phyloP scores from a whole-genome alignment of 2,113 vertebrate species.

The Apteryx mantelli region DNA sequence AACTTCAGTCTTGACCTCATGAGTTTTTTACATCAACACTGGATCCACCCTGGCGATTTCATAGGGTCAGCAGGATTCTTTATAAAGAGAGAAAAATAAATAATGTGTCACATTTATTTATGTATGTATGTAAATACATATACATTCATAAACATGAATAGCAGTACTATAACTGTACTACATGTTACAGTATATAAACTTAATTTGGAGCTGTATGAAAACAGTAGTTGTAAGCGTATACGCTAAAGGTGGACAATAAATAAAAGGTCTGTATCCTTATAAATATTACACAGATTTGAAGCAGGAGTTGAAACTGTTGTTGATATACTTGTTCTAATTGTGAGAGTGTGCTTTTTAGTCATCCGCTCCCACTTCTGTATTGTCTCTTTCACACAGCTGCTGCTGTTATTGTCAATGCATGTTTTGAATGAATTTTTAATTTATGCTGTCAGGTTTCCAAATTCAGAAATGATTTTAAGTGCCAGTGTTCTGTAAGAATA shows the following conservation, averaged over 20 bases:
- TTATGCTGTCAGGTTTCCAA: background rate
- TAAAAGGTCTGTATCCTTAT: background rate
- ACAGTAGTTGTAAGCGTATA: background rate
- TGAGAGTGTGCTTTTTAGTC: background rate
- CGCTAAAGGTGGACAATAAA: slow-evolving; percentile 10
- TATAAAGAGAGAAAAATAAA: background rate
- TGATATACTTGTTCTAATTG: background rate
- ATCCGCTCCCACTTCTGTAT: background rate
- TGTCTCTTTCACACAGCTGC: background rate
- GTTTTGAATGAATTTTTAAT: background rate
- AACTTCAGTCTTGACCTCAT: background rate
- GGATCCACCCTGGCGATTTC: background rate
- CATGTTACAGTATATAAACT: background rate
- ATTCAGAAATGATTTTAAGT: background rate
- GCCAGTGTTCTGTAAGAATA: background rate
- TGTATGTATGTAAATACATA: background rate
- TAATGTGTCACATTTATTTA: background rate
- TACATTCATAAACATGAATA: background rate
- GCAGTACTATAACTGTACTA: no score
- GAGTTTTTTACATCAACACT: background rate
- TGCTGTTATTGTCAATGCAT: background rate
- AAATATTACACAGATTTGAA: background rate
- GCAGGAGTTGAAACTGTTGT: background rate
- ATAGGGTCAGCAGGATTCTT: background rate
- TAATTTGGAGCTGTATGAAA: background rate